Percentiles rank a stretch among this genome's conserved stretches.
Conservation (phyloP, 2,888 invertebrate genomes). For the Scelioninae gen. 1 region DNA sequence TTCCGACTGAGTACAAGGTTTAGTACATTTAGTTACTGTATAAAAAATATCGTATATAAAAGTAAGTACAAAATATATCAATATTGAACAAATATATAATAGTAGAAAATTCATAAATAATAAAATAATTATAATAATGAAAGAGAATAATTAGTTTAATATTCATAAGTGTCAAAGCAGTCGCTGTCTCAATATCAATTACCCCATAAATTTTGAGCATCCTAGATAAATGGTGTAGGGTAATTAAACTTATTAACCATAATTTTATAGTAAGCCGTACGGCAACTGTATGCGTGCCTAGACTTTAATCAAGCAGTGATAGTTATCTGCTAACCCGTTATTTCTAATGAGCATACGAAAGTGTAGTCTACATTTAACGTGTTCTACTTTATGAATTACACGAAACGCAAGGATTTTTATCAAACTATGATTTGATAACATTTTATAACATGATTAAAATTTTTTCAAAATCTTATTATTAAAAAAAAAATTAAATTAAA, state of each 20-base stretch:
- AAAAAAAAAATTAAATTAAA: too few relatives aligned
- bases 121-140: too few relatives aligned
- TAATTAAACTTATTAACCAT: slow-evolving; percentile 56
- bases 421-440: slow-evolving; percentile 4
- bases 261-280: slow-evolving; percentile 27
- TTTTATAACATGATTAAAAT: neutral
- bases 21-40: too few relatives aligned
- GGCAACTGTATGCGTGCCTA: slow-evolving; percentile 41
- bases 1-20: neutral
- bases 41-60: too few relatives aligned
- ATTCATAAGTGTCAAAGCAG: neutral
- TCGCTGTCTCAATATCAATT: neutral
- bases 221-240: slow-evolving; percentile 3
- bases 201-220: slow-evolving; percentile 14
- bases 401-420: slow-evolving; percentile 24
- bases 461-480: too few relatives aligned
- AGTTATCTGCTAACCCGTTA: slow-evolving; percentile 59
- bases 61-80: too few relatives aligned
- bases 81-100: too few relatives aligned
- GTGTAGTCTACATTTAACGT: slow-evolving; percentile 56
- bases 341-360: slow-evolving; percentile 60
- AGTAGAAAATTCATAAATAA: too few relatives aligned
- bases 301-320: slow-evolving; percentile 62
- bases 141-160: neutral
- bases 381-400: slow-evolving; percentile 53